These are phyloP conservation scores for Philhelius pedissequus DNA, from an alignment of 2,888 invertebrate genomes.

Conservation along the genomic window DNA sequence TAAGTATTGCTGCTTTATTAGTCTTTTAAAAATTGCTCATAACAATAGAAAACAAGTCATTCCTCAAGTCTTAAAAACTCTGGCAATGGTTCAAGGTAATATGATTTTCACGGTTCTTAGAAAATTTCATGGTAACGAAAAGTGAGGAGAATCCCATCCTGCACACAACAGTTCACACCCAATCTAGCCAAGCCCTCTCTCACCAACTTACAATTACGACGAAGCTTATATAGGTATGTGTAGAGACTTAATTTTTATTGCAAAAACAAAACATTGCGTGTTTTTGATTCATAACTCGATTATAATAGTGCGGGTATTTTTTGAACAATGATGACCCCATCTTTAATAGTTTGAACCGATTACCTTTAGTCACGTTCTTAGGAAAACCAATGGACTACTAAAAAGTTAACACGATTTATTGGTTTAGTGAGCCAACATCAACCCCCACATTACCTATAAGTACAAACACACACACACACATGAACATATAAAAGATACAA, in stretches of 20 bases:
- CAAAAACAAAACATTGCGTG: background rate
- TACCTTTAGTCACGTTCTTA: conserved; percentile 5
- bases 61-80: background rate
- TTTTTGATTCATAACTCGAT: background rate
- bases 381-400: background rate
- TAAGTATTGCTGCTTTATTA: no score
- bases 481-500: no score
- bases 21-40: background rate
- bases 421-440: background rate
- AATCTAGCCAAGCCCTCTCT: background rate
- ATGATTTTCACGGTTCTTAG: background rate
- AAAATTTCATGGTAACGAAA: background rate
- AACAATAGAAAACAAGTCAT: background rate
- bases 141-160: background rate
- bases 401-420: background rate
- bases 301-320: background rate
- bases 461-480: no score
- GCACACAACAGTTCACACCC: conserved; percentile 2
- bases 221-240: no score
- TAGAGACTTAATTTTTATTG: no score
- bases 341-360: background rate
- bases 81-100: background rate
- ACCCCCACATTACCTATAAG: background rate
- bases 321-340: conserved; percentile 12
- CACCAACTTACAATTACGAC: background rate